A percentile compares a stretch with the other conserved stretches of the same genome.
phyloP scores from a whole-genome alignment of 92 coral and sea anemone genomes.

The Parazoanthus darwini region DNA sequence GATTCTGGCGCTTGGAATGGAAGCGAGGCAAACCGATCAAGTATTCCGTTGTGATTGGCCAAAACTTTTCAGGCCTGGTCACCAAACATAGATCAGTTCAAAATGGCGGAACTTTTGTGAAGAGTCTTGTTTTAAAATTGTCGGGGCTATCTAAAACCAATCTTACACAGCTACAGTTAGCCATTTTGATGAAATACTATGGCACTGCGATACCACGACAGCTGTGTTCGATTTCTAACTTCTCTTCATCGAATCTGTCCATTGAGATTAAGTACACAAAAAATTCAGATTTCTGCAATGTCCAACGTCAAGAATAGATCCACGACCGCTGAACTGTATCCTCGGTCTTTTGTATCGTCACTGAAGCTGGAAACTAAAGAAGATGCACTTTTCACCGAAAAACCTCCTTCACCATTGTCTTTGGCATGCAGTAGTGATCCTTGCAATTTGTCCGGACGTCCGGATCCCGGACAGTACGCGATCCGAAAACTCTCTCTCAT shows the following conservation, averaged over 20 bases:
- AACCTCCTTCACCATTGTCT: neutral
- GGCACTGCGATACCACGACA: neutral
- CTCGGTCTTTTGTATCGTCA: neutral
- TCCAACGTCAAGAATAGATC: neutral
- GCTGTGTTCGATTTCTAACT: neutral
- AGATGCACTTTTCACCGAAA: neutral
- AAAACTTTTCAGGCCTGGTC: constrained; percentile 17
- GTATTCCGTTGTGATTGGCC: constrained; percentile 1
- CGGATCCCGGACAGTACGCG: neutral
- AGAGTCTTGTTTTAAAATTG: too few relatives aligned
- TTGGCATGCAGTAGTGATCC: neutral
- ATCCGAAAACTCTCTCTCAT: neutral
- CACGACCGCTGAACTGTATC: neutral
- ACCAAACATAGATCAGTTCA: neutral
- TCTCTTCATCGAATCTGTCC: neutral
- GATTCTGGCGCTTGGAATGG: constrained; percentile 33
- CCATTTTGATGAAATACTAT: neutral
- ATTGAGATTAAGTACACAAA: neutral
- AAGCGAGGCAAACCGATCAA: neutral
- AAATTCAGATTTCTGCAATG: neutral
- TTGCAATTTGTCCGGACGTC: neutral
- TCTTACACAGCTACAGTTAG: neutral
- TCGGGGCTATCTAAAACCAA: neutral
- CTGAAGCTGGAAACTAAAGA: neutral
- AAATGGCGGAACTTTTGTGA: neutral